Base-by-base conservation (phyloP, 2,113 vertebrate species). In the Coryphaenoides rupestris region DNA sequence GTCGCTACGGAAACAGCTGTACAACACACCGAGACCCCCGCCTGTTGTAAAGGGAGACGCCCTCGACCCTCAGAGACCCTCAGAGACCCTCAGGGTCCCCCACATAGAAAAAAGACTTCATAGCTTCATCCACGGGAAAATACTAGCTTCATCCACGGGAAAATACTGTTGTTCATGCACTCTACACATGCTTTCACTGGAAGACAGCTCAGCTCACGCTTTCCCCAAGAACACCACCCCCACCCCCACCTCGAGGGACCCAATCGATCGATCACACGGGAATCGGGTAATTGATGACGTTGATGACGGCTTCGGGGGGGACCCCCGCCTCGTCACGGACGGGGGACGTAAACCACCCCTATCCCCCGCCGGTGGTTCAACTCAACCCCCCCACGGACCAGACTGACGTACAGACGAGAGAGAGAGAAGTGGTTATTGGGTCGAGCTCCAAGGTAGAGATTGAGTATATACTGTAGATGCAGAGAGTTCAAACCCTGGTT, bases 101-200 rank as follows among this genome's bases (percentile, higher is more conserved):
- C n/a, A 12, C 33, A 40, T 40, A 12, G 33, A 12, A 40, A 40
- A 75, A 78, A n/a, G 72, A 56, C 71, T 75, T 75, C 65, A 65
- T 33, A 62, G n/a, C n/a, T n/a, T n/a, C n/a, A n/a, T n/a, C n/a
- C n/a, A n/a, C n/a, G n/a, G n/a, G n/a, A n/a, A n/a, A n/a, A n/a
- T n/a, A n/a, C n/a, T n/a, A n/a, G n/a, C n/a, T 73, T 75, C 33
- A 84, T 68, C 78, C 77, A 80, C 69, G 74, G 69, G n/a, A 80
- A 73, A 73, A 82, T 59, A 62, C 60, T 73, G n/a, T 78, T 72
- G 72, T 72, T 87, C 86, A 87, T 89, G 88, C 88, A 86, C 82
- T 79, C 74, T 81, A 77, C 75, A 78, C 75, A 83, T 85, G 81
- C 82, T 80, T 40, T 69, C 70, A 76, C 77, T 80, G 79, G 86